Percentiles rank a stretch among this genome's conserved stretches.
These are phyloP conservation scores for Phyllopteryx taeniolatus DNA, from an alignment of 2,113 vertebrate species.

Conservation along the genomic window DNA sequence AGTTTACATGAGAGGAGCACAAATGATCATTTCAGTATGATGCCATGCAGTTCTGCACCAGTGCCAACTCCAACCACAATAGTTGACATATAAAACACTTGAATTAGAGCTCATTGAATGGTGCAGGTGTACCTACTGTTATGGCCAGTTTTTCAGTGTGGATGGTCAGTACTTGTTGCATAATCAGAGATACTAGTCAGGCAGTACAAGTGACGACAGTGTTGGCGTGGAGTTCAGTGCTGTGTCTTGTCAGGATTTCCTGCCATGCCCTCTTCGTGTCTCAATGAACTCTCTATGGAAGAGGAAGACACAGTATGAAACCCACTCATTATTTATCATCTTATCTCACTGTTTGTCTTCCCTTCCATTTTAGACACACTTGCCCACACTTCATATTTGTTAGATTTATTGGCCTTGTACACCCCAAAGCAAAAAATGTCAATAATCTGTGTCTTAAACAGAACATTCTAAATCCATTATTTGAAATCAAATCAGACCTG, in stretches of 20 bases:
- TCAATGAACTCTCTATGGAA: conserved; percentile 45
- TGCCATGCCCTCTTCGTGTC: conserved; percentile 40
- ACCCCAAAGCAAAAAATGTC: conserved; percentile 3
- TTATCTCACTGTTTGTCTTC: conserved; percentile 31
- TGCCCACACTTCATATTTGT: conserved; percentile 15
- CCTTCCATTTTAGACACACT: conserved; percentile 18
- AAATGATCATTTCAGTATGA: background rate
- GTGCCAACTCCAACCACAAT: background rate
- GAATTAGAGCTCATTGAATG: background rate
- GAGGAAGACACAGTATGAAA: conserved; percentile 50
- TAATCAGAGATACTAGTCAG: background rate
- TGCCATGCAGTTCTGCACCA: background rate
- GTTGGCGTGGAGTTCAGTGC: conserved; percentile 20
- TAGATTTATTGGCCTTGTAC: conserved; percentile 21
- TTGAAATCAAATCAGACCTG: background rate
- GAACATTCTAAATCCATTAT: conserved; percentile 4
- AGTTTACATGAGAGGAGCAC: background rate
- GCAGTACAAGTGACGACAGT: conserved; percentile 15
- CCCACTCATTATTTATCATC: conserved; percentile 31
- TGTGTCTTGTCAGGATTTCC: conserved; percentile 55
- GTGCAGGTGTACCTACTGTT: background rate
- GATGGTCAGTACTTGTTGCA: conserved; percentile 9
- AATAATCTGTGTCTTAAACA: conserved; percentile 6
- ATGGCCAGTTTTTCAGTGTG: background rate
- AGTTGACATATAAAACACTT: background rate